Evolutionary conservation across 2,888 invertebrate genomes (phyloP).

Genomic region (Ferdinandea cuprea): DNA sequence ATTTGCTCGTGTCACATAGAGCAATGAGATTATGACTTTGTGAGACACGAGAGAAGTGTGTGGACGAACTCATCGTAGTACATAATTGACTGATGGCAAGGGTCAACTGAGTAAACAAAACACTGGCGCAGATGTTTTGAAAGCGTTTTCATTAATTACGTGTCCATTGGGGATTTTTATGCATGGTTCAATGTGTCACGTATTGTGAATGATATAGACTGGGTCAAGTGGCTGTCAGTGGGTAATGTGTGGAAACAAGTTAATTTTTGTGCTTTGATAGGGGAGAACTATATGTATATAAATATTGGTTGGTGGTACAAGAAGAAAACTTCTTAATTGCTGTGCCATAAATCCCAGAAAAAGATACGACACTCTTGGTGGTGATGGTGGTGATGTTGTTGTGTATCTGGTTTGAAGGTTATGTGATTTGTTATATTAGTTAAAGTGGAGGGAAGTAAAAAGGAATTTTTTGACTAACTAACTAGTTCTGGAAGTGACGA

Average conservation of each 20-base stretch:
- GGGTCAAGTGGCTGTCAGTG: constrained; percentile 26
- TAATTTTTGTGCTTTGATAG: constrained; percentile 16
- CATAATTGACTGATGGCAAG: constrained; percentile 33
- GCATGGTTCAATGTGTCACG: constrained; percentile 43
- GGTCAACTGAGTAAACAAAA: constrained; percentile 15
- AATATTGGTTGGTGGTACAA: no score
- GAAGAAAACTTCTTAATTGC: no score
- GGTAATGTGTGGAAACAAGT: constrained; percentile 12
- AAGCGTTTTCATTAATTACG: constrained; percentile 64
- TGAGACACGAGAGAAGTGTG: constrained; percentile 21
- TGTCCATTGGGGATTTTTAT: constrained; percentile 28
- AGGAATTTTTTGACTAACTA: no score
- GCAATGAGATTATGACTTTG: constrained; percentile 23
- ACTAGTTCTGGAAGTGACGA: no score
- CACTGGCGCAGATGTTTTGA: constrained; percentile 48
- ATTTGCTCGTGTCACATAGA: constrained; percentile 5
- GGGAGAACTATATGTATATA: no score
- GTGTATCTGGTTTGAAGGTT: no score
- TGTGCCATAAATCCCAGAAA: no score
- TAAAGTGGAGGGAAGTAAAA: no score
- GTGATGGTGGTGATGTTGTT: no score
- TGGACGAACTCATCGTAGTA: constrained; percentile 27
- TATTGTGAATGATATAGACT: constrained; percentile 40
- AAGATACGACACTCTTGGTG: no score
- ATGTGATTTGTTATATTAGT: no score